These are phyloP conservation scores for Epinotia nisella DNA, from an alignment of 2,888 invertebrate species.

Conservation along the genomic window DNA sequence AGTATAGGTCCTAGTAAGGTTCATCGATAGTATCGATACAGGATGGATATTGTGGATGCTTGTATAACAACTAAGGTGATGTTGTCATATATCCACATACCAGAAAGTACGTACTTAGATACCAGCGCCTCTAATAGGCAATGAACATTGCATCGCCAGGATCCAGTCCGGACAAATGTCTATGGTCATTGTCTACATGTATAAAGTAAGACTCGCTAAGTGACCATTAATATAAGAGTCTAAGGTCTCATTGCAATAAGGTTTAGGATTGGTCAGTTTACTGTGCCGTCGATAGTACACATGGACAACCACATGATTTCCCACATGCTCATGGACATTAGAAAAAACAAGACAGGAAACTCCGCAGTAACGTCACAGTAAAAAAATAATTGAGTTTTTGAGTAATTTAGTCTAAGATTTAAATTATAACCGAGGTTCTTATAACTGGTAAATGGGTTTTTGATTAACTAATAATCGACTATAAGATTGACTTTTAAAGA, in stretches of 20 bases:
- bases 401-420: conserved; percentile 17
- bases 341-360: conserved; percentile 28
- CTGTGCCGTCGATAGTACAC: not conserved
- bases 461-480: conserved; percentile 33
- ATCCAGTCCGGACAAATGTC: conserved; percentile 1
- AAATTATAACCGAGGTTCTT: conserved; percentile 25
- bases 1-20: too few species aligned
- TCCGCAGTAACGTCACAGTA: conserved; percentile 10
- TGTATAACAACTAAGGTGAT: not conserved
- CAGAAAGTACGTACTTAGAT: not conserved
- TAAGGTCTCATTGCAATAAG: conserved; percentile 4
- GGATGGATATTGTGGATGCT: too few species aligned
- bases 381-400: conserved; percentile 25
- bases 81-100: not conserved
- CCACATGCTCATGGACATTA: not conserved
- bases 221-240: not conserved
- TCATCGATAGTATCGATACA: too few species aligned
- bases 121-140: not conserved
- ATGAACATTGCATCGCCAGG: conserved; percentile 5
- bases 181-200: not conserved
- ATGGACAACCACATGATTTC: not conserved
- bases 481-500: conserved; percentile 10
- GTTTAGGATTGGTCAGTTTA: not conserved
- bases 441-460: conserved; percentile 26
- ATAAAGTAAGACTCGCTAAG: not conserved